phyloP scores from a whole-genome alignment of 2,888 invertebrate genomes.

The Hydraecia micacea region DNA sequence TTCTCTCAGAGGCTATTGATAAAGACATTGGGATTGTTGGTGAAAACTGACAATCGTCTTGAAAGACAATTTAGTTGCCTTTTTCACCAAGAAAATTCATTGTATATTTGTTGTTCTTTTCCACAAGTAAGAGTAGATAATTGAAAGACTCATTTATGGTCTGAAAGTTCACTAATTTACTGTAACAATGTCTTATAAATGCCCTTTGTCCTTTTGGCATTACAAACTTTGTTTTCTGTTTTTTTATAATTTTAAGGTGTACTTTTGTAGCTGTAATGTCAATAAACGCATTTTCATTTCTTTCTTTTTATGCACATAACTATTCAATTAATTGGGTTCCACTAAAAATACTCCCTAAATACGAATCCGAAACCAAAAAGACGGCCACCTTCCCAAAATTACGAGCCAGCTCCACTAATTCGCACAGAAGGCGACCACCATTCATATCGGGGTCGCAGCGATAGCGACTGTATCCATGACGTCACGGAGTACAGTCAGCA shows the following conservation, averaged over 20 bases:
- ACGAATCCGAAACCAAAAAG: not conserved
- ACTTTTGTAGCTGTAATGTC: too few relatives aligned
- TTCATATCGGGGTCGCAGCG: slow-evolving; percentile 52
- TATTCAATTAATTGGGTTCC: not conserved
- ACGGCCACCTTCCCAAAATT: not conserved
- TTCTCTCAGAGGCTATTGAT: not conserved
- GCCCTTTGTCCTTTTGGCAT: too few relatives aligned
- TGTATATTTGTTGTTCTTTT: not conserved
- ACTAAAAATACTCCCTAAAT: not conserved
- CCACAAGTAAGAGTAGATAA: not conserved
- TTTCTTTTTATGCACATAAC: too few relatives aligned
- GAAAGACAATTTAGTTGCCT: not conserved
- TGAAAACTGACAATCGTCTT: not conserved
- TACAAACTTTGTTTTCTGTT: too few relatives aligned
- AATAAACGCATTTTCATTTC: too few relatives aligned
- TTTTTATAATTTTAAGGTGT: too few relatives aligned
- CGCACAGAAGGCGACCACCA: slow-evolving; percentile 34
- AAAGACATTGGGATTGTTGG: not conserved
- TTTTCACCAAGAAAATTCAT: not conserved
- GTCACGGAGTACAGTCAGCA: slow-evolving; percentile 63
- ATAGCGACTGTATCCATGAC: slow-evolving; percentile 61
- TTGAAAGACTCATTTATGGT: not conserved
- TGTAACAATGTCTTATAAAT: not conserved
- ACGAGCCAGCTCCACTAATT: slow-evolving; percentile 28
- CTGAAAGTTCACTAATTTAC: not conserved